Evolutionary conservation across 2,888 invertebrate genomes (phyloP).

Genomic region (Polia nebulosa): DNA sequence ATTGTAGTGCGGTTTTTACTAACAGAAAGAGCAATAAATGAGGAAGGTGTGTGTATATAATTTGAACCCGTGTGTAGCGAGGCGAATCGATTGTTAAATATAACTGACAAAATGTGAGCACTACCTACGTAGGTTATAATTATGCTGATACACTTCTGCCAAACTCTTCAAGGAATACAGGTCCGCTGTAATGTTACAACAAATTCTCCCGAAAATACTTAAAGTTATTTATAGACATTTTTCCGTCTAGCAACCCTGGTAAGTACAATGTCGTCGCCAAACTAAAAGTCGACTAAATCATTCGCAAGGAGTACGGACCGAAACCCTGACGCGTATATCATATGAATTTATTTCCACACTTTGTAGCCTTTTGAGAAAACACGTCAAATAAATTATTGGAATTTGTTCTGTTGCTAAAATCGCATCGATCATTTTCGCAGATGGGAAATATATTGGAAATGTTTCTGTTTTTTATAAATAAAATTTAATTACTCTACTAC

Average conservation of each 20-base stretch:
- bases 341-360: constrained; percentile 54
- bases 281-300: constrained; percentile 59
- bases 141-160: background rate
- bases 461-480: background rate
- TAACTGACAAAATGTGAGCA: too few relatives aligned
- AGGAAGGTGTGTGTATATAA: too few relatives aligned
- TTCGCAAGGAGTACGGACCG: constrained; percentile 9
- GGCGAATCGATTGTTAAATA: too few relatives aligned
- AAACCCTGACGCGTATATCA: constrained; percentile 42
- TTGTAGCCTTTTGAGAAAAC: constrained; percentile 40
- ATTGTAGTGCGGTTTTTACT: too few relatives aligned
- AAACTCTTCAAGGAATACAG: background rate
- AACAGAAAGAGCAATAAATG: too few relatives aligned
- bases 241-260: constrained; percentile 35
- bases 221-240: constrained; percentile 10
- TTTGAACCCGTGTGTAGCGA: too few relatives aligned
- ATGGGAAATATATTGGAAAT: constrained; percentile 19
- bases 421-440: constrained; percentile 30
- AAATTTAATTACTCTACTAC: too few relatives aligned
- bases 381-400: constrained; percentile 40
- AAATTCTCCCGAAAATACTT: background rate
- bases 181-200: background rate
- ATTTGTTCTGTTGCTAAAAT: constrained; percentile 15
- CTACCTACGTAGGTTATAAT: too few relatives aligned
- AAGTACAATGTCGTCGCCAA: constrained; percentile 19